Evolutionary conservation across 2,797 vertebrate genomes (phyloP), one percentile per base, ranked within the genome.

Genomic region (Falco rusticolus): DNA sequence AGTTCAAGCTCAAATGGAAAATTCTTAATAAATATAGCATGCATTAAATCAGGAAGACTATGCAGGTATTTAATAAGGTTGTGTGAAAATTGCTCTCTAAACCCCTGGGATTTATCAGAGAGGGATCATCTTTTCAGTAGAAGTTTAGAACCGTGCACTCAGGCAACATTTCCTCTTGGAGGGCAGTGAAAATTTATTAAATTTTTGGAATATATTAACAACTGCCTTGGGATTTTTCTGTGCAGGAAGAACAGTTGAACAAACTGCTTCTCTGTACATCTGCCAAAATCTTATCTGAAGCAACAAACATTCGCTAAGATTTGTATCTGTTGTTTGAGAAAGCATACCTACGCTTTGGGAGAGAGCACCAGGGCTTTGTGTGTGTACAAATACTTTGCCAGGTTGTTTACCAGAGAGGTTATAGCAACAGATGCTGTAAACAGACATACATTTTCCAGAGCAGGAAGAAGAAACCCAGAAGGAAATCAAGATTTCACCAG

Each of bases 391-490:
- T 31, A 7, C 57, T 81, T 65, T 79, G 48, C 74, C 77, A 65
- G 22, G 34, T 19, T 93, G 90, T 94, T 96, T 90, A 94, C 66
- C 63, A 48, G 56, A 28, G 47, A 89, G 41, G 33, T 81, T 79
- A 20, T 5, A 68, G 69, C 69, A 83, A n/a, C 76, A 84, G 51
- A 51, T 85, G 74, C 66, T 89, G 63, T 86, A 94, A 97, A 94
- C 53, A 95, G 34, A 37, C 15, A 56, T 5, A 80, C n/a, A 34
- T 95, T 93, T 95, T 84, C 78, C 95, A 95, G 72, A 91, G 68
- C 75, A 96, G 80, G 83, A 91, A 95, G 86, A 93, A 94, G 82
- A 93, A 97, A 94, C 54, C 57, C 82, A 83, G 56, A 81, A 95
- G 83, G 83, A 96, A 94, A 95, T 75, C 20, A 63, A 39, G 75